Conservation (phyloP, 1,140 invertebrate genomes). For the Parasteatoda tepidariorum region DNA sequence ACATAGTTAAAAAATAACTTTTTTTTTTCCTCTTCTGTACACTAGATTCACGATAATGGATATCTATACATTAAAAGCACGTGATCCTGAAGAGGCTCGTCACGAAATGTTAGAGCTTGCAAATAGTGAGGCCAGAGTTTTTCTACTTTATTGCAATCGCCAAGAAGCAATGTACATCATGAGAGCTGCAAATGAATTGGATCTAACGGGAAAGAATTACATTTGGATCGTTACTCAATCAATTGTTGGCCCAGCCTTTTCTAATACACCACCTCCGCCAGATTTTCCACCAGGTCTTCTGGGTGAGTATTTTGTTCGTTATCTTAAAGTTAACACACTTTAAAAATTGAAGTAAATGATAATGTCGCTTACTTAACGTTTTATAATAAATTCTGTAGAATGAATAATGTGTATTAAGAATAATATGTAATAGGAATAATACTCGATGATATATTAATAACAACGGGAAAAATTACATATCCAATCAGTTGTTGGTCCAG, state of each 20-base stretch:
- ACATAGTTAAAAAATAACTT: background rate
- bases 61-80: slow-evolving; percentile 60
- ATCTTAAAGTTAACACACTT: too few relatives aligned
- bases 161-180: slow-evolving; percentile 89
- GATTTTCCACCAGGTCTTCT: slow-evolving; percentile 94
- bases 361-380: background rate
- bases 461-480: too few relatives aligned
- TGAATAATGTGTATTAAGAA: too few relatives aligned
- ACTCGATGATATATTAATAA: too few relatives aligned
- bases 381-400: too few relatives aligned
- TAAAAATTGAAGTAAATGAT: background rate
- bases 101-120: slow-evolving; percentile 75
- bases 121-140: slow-evolving; percentile 90
- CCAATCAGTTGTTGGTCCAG: slow-evolving; percentile 88
- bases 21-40: background rate
- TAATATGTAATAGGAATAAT: too few relatives aligned
- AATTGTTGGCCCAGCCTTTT: slow-evolving; percentile 78
- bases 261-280: slow-evolving; percentile 74
- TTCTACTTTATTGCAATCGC: slow-evolving; percentile 91
- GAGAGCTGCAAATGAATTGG: slow-evolving; percentile 81
- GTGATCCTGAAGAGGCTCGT: slow-evolving; percentile 30
- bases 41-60: slow-evolving; percentile 62
- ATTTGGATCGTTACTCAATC: slow-evolving; percentile 98
- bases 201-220: slow-evolving; percentile 93
- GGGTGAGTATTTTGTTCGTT: slow-evolving; percentile 81